Base-by-base conservation (phyloP, 2,888 invertebrate species). In the Tenthredo amoena region DNA sequence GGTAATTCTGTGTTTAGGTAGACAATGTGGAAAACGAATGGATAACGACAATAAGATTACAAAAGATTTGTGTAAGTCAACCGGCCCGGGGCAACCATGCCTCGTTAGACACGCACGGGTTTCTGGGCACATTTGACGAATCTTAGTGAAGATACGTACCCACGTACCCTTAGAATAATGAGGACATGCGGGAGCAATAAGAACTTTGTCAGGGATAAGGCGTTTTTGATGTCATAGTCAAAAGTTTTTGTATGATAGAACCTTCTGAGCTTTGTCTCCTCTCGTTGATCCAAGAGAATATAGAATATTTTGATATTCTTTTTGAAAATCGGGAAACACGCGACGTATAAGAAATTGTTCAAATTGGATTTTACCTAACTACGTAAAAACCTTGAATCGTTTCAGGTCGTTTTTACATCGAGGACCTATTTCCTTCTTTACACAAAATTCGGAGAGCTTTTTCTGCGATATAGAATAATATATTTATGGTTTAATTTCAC, bases 401-500 rank as follows among this genome's bases (percentile, higher is more conserved):
- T 47, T 47, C 47, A 4, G 12, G 47, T 50, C n/a, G n/a, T 7
- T 55, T n/a, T 55, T 55, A 55, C 7, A 55, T 55, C 55, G 7
- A 55, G 55, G 55, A n/a, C 55, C n/a, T 55, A 5, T n/a, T 55
- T 55, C n/a, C n/a, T n/a, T 55, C n/a, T 55, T 55, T n/a, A 6
- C 0, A 50, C 2, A n/a, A 50, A 50, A 50, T 18, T 50, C 50
- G n/a, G 7, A 18, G 55, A 55, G 55, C n/a, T 55, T 55, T 55
- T 50, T 50, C 18, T n/a, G 0, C n/a, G 2, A n/a, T 7, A 6
- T n/a, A 76, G 12, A 15, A 47, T 47, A 47, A 47, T 47, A 5
- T 81, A 55, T 62, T 76, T 82, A 31, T 84, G 68, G 79, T 84
- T 72, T 62, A 65, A 81, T 62, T 84, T 65, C 89, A 95, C 96